phyloP scores from a whole-genome alignment of 1,140 invertebrate species.

The Eulimnadia texana region DNA sequence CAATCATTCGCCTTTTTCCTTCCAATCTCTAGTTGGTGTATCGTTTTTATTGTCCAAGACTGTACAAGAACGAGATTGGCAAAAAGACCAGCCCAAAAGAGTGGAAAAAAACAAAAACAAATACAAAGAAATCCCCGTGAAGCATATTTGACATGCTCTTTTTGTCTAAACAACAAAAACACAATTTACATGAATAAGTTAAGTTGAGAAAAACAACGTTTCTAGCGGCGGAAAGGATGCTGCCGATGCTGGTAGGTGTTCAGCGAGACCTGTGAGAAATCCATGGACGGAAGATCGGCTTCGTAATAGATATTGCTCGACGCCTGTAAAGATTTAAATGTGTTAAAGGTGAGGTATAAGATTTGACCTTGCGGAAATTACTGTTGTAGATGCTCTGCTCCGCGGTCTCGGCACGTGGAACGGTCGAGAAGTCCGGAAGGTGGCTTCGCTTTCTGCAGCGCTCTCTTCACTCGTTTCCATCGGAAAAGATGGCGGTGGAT shows the following conservation, averaged over 20 bases:
- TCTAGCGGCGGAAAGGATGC: neutral
- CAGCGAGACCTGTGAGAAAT: constrained; percentile 3
- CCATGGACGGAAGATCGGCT: constrained; percentile 37
- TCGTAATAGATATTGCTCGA: constrained; percentile 78
- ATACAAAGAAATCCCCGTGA: too few relatives aligned
- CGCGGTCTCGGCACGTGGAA: constrained; percentile 61
- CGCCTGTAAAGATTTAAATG: constrained; percentile 37
- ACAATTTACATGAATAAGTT: neutral
- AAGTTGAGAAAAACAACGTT: neutral
- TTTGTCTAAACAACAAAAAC: too few relatives aligned
- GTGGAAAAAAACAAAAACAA: too few relatives aligned
- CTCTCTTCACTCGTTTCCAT: constrained; percentile 30
- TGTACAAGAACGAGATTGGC: too few relatives aligned
- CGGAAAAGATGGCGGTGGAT: constrained; percentile 30
- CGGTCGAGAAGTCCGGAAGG: constrained; percentile 44
- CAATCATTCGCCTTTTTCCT: too few relatives aligned
- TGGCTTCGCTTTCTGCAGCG: constrained; percentile 52
- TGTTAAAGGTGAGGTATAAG: constrained; percentile 5
- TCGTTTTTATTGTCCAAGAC: too few relatives aligned
- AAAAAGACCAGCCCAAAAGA: too few relatives aligned
- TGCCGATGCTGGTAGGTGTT: constrained; percentile 7
- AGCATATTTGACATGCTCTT: too few relatives aligned
- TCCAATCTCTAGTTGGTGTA: too few relatives aligned
- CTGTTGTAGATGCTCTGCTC: constrained; percentile 52
- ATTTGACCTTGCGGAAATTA: constrained; percentile 27